phyloP scores from a whole-genome alignment of 2,797 vertebrate species.

The Vespertilio murinus region DNA sequence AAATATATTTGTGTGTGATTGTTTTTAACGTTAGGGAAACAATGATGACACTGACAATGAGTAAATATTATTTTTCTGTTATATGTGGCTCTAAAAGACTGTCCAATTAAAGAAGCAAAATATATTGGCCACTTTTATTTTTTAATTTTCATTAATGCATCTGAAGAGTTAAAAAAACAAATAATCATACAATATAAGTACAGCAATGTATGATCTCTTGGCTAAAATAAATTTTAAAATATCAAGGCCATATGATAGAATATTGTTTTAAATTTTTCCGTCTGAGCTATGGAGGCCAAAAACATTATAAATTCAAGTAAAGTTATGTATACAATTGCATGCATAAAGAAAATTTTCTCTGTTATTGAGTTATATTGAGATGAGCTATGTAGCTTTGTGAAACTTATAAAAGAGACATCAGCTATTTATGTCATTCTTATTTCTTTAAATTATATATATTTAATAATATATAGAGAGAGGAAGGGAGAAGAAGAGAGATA shows the following conservation, averaged over 20 bases:
- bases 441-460: too few species aligned
- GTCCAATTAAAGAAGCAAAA: background rate
- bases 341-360: background rate
- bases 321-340: background rate
- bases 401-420: background rate
- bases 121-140: background rate
- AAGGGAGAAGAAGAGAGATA: too few species aligned
- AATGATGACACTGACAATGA: background rate
- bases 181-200: background rate
- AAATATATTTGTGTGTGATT: background rate
- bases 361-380: background rate
- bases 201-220: background rate
- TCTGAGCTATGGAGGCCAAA: background rate
- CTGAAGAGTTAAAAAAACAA: conserved; percentile 3
- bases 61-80: background rate
- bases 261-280: background rate
- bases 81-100: background rate
- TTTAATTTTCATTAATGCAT: conserved; percentile 14
- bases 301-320: background rate
- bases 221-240: background rate
- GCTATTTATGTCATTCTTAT: too few species aligned
- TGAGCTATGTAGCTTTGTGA: background rate
- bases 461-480: too few species aligned
- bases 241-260: background rate
- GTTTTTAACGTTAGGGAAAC: conserved; percentile 39